Base-by-base conservation (phyloP, 1,140 invertebrate species). In the Solenopsis invicta region DNA sequence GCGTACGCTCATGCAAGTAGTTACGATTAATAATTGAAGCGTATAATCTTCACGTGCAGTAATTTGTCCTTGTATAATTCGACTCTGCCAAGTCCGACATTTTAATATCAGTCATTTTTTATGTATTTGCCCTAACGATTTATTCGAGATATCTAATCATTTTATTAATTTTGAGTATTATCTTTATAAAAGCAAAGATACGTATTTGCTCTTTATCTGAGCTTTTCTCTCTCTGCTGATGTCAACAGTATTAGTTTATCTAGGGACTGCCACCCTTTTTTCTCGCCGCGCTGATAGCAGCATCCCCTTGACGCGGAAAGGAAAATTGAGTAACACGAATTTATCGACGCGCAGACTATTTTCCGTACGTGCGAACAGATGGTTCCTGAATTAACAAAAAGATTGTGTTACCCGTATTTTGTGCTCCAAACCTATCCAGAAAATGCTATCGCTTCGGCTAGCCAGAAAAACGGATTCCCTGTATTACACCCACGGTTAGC, bases 301-400 rank as follows among this genome's bases (percentile, higher is more conserved):
- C 21, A 37, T 41, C 50, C 34, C 34, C 62, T 54, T 52, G 77
- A 67, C n/a, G 45, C 1, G 62, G 8, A 69, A 54, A 54, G 21
- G 34, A 6, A 37, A 80, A 29, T 52, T 21, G 48, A n/a, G 50
- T 77, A 64, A 61, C 4, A 37, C 21, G 37, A 78, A 78, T 78
- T 78, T 80, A 80, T 16, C 77, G 74, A 24, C 10, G 4, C 2
- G 4, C n/a, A 64, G 9, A 2, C 45, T 24, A 41, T 54, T 54
- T 69, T 16, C 10, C 34, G 24, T 21, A 45, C 2, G 5, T 54
- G 4, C 24, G 16, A 37, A 29, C 45, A 81, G 21, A 71, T 41
- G 48, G 21, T 71, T 13, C 13, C 4, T 24, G 67, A 81, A 71
- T 81, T 54, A 69, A 69, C 48, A 69, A 81, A 81, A 81, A 56